Evolutionary conservation across 2,797 vertebrate species (phyloP).

Genomic region (Rhinichthys osculus): DNA sequence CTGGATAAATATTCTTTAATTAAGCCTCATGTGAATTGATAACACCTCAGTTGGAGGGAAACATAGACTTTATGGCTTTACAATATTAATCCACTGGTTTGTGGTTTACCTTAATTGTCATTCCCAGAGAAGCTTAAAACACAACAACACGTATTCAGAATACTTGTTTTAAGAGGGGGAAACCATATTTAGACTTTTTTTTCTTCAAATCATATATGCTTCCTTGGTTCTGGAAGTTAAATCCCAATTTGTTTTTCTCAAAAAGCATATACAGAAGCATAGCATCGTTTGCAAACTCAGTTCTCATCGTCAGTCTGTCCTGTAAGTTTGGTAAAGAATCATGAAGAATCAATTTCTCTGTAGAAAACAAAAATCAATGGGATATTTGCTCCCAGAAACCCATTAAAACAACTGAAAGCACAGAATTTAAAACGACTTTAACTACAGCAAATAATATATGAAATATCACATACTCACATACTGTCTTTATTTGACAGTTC

Average conservation of each 20-base stretch:
- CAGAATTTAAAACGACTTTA: background rate
- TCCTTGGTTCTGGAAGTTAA: background rate
- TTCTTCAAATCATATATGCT: background rate
- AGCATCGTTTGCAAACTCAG: background rate
- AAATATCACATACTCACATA: background rate
- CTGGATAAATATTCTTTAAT: conserved; percentile 80
- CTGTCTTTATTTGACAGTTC: background rate
- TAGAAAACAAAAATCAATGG: background rate
- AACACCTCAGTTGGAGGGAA: conserved; percentile 36
- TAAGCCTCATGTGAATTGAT: conserved; percentile 81
- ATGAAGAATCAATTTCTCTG: background rate
- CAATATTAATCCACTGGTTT: conserved; percentile 48
- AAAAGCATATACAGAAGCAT: background rate
- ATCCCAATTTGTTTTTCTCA: background rate
- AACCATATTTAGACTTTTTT: background rate
- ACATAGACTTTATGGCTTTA: conserved; percentile 52
- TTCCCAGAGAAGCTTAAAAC: conserved; percentile 38
- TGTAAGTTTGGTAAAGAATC: background rate
- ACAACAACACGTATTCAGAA: conserved; percentile 30
- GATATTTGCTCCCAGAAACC: background rate
- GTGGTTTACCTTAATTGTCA: conserved; percentile 48
- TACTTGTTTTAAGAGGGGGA: background rate
- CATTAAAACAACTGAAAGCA: background rate
- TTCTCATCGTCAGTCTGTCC: background rate
- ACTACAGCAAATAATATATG: background rate